These are phyloP conservation scores for Plectropomus leopardus DNA, from an alignment of 2,113 vertebrate species.

Conservation along the genomic window DNA sequence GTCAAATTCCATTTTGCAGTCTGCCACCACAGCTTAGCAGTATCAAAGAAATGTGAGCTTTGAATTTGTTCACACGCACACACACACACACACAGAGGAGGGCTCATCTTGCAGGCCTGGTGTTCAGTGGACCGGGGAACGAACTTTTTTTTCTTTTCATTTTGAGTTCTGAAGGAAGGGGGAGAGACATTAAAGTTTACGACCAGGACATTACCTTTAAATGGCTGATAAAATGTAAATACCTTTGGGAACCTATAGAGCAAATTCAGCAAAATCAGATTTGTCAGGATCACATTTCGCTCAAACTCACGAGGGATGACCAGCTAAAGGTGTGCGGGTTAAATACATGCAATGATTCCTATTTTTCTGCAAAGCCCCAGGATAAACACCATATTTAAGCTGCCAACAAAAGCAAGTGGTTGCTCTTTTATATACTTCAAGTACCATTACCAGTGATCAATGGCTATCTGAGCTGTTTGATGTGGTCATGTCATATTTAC, in stretches of 20 bases:
- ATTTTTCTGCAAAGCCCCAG: neutral
- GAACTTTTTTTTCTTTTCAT: neutral
- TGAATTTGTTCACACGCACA: constrained; percentile 28
- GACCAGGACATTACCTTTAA: neutral
- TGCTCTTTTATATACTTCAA: neutral
- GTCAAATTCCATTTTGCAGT: constrained; percentile 68
- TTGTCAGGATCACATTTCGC: neutral
- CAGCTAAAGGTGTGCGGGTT: neutral
- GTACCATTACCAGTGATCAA: neutral
- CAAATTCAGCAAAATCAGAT: neutral
- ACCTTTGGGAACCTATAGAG: neutral
- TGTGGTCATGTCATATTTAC: neutral
- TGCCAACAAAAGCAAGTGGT: neutral
- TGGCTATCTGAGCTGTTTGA: neutral
- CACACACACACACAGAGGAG: neutral
- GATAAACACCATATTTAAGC: neutral
- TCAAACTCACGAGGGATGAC: neutral
- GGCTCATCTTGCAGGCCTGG: neutral
- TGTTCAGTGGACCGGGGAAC: constrained; percentile 9
- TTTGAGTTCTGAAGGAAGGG: constrained; percentile 1
- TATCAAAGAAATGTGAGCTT: constrained; percentile 48
- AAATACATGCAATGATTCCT: neutral
- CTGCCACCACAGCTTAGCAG: constrained; percentile 36
- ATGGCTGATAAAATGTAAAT: constrained; percentile 32
- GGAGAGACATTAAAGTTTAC: constrained; percentile 20